Conservation (phyloP, 2,113 vertebrate genomes). For the Lipotes vexillifer region DNA sequence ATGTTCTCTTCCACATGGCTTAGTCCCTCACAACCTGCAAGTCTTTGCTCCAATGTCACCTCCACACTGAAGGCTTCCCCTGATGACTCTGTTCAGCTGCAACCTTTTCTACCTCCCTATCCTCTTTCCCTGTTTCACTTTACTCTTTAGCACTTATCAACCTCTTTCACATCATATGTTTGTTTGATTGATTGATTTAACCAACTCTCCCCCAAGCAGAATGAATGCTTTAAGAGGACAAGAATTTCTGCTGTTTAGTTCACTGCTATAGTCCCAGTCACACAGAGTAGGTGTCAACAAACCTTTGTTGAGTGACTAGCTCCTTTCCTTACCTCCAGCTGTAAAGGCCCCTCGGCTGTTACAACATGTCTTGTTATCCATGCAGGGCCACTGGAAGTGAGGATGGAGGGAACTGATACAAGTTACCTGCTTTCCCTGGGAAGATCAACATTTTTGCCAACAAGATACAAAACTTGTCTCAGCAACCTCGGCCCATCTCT, state of each 20-base stretch:
- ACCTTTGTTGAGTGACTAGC: background rate
- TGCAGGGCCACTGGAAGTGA: background rate
- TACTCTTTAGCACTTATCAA: background rate
- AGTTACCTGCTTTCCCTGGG: background rate
- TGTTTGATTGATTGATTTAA: background rate
- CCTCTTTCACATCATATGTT: background rate
- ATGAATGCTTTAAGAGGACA: background rate
- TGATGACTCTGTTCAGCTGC: background rate
- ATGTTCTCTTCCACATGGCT: background rate
- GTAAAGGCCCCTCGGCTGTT: background rate
- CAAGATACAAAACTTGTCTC: background rate
- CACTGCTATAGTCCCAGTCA: background rate
- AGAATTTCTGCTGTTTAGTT: background rate
- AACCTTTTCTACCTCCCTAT: background rate
- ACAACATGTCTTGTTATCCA: background rate
- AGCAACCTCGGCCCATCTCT: background rate
- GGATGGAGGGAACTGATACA: background rate
- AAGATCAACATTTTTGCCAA: background rate
- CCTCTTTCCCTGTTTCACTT: background rate
- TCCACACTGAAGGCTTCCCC: background rate
- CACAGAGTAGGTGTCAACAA: background rate
- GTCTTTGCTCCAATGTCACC: background rate
- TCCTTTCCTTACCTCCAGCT: background rate
- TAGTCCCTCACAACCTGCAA: no score
- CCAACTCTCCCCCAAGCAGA: background rate